phyloP scores from a whole-genome alignment of 1,140 invertebrate species.

The Trichonephila inaurata region DNA sequence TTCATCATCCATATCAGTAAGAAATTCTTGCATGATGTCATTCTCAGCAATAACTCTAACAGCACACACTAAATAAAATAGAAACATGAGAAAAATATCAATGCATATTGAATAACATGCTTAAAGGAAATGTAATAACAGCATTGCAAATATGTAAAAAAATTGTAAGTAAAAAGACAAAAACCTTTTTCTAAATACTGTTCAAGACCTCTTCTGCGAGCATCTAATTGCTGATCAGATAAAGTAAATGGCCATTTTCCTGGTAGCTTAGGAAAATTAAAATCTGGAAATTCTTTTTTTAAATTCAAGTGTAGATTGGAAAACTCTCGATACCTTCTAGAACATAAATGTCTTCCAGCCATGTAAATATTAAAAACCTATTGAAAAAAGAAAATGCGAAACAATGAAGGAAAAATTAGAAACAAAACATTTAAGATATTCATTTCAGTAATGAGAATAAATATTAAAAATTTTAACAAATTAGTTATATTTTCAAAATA shows the following conservation, averaged over 20 bases:
- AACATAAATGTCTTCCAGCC: constrained; percentile 98
- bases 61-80: constrained; percentile 88
- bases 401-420: not conserved
- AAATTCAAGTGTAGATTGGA: constrained; percentile 92
- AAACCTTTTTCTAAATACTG: constrained; percentile 96
- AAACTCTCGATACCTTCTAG: constrained; percentile 97
- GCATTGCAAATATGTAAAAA: not conserved
- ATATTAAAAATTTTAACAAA: no score
- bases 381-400: constrained; percentile 27
- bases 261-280: constrained; percentile 98
- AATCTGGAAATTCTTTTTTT: constrained; percentile 98
- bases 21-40: constrained; percentile 98
- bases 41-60: constrained; percentile 98
- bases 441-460: not conserved
- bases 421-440: not conserved
- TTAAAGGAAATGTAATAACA: not conserved
- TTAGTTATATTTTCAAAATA: no score
- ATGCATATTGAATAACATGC: not conserved
- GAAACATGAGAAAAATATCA: not conserved
- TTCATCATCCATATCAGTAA: constrained; percentile 94
- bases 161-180: not conserved
- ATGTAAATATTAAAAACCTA: constrained; percentile 98
- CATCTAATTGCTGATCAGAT: constrained; percentile 98
- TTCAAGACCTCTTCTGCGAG: constrained; percentile 94
- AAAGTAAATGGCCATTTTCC: constrained; percentile 98